Conservation (phyloP, 2,888 invertebrate species). For the Petrophora chlorosata region DNA sequence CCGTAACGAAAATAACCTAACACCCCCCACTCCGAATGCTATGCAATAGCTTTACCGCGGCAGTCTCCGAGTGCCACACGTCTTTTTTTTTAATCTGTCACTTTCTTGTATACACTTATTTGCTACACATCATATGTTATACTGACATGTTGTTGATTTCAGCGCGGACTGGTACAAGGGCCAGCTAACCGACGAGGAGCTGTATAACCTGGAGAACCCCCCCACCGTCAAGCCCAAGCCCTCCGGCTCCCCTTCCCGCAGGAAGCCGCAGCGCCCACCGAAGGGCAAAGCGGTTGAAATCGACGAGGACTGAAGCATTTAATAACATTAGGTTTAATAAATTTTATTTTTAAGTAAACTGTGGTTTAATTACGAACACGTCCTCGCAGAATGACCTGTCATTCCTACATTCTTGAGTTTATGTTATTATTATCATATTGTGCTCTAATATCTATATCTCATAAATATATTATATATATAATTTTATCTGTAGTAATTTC, state of each 20-base stretch:
- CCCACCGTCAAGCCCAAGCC: slow-evolving; percentile 86
- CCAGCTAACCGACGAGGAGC: slow-evolving; percentile 90
- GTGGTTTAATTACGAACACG: not conserved
- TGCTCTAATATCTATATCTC: no score
- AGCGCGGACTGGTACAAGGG: slow-evolving; percentile 96
- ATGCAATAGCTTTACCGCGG: no score
- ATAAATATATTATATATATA: no score
- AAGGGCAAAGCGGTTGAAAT: slow-evolving; percentile 59
- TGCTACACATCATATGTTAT: no score
- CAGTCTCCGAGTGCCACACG: no score
- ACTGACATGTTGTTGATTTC: slow-evolving; percentile 38
- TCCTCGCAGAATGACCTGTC: not conserved
- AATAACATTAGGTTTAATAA: slow-evolving; percentile 55
- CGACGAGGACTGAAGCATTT: slow-evolving; percentile 56
- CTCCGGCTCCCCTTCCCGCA: slow-evolving; percentile 71
- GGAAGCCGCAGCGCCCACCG: slow-evolving; percentile 73
- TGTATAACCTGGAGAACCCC: slow-evolving; percentile 92
- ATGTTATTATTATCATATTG: not conserved
- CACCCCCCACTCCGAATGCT: no score
- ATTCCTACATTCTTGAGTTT: no score
- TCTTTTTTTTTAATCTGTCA: no score
- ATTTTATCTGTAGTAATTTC: no score
- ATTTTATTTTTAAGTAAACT: slow-evolving; percentile 45
- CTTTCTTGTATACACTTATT: no score
- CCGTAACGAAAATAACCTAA: no score